Evolutionary conservation across 1,140 invertebrate species (phyloP).

Genomic region (Cotesia chilonis): DNA sequence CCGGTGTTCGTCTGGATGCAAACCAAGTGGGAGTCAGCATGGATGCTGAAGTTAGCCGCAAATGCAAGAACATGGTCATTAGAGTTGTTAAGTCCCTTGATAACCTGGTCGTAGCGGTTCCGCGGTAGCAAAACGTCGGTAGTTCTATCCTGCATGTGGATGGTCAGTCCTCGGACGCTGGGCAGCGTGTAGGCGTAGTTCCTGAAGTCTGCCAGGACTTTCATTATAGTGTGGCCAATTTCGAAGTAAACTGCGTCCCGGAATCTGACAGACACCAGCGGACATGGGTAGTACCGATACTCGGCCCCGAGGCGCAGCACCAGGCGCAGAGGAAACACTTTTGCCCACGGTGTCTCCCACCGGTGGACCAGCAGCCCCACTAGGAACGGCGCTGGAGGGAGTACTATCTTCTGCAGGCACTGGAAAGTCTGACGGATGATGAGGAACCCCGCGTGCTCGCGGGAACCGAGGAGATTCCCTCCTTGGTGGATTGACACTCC

Average conservation of each 20-base stretch:
- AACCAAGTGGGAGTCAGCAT: slow-evolving; percentile 88
- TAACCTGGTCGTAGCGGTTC: slow-evolving; percentile 85
- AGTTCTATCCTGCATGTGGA: slow-evolving; percentile 86
- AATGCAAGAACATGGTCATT: slow-evolving; percentile 89
- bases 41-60: slow-evolving; percentile 80
- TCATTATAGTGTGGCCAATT: slow-evolving; percentile 91
- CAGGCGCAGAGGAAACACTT: slow-evolving; percentile 82
- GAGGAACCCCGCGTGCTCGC: slow-evolving; percentile 85
- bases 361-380: slow-evolving; percentile 83
- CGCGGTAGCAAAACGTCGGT: slow-evolving; percentile 82
- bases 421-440: slow-evolving; percentile 86
- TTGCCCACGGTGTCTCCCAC: slow-evolving; percentile 90
- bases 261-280: slow-evolving; percentile 81
- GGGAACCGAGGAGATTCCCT: slow-evolving; percentile 77
- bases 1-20: slow-evolving; percentile 80
- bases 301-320: slow-evolving; percentile 85
- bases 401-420: slow-evolving; percentile 79
- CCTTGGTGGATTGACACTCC: slow-evolving; percentile 73
- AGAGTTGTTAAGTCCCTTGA: slow-evolving; percentile 83
- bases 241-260: slow-evolving; percentile 86
- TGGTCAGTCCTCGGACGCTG: slow-evolving; percentile 78
- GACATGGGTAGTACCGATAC: slow-evolving; percentile 88
- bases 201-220: slow-evolving; percentile 86
- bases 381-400: slow-evolving; percentile 81
- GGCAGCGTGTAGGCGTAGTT: slow-evolving; percentile 87